phyloP scores from a whole-genome alignment of 2,113 vertebrate species.

The Paracanthobrama guichenoti region DNA sequence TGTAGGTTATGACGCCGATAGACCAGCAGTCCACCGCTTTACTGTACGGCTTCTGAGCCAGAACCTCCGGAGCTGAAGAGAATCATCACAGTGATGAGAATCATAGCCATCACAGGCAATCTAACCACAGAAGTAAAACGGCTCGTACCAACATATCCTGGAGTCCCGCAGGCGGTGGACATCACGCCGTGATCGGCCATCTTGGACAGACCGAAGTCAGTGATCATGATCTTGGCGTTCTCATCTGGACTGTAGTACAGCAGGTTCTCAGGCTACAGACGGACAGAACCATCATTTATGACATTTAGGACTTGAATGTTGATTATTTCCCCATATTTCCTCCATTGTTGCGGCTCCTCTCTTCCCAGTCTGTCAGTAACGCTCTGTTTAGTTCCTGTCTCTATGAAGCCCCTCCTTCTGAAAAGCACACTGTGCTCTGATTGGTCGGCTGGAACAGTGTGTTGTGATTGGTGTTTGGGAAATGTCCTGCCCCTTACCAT shows the following conservation, averaged over 20 bases:
- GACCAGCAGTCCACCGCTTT: slow-evolving; percentile 98
- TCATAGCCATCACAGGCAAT: not conserved
- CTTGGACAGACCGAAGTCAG: slow-evolving; percentile 93
- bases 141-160: slow-evolving; percentile 88
- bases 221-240: slow-evolving; percentile 96
- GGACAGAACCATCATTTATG: not conserved
- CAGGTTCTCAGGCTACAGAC: slow-evolving; percentile 90
- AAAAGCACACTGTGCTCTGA: no score
- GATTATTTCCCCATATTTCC: no score
- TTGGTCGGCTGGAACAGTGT: no score
- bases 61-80: slow-evolving; percentile 86
- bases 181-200: slow-evolving; percentile 88
- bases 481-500: no score
- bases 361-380: no score
- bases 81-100: no score
- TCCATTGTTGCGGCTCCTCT: no score
- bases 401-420: no score
- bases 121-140: not conserved
- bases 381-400: no score
- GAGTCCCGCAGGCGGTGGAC: slow-evolving; percentile 93
- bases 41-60: slow-evolving; percentile 92
- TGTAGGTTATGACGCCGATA: slow-evolving; percentile 94
- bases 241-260: slow-evolving; percentile 88
- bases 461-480: no score
- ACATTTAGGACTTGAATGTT: not conserved